Conservation (phyloP, 2,888 invertebrate genomes). For the Hermaeophaga mercurialis region DNA sequence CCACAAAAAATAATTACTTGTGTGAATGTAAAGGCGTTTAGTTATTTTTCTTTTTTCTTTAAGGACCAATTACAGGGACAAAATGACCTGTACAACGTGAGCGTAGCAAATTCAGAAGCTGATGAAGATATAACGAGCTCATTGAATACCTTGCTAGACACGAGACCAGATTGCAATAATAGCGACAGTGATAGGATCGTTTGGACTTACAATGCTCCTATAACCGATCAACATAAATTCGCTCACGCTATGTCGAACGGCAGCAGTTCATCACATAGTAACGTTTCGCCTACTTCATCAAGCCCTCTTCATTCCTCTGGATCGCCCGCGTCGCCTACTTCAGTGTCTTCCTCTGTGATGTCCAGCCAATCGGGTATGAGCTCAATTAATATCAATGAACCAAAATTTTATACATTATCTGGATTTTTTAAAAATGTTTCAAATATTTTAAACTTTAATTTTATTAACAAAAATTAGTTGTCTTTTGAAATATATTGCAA, state of each 20-base stretch:
- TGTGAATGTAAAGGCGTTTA: too few species aligned
- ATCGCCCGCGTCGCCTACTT: slow-evolving; percentile 79
- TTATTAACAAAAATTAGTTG: too few species aligned
- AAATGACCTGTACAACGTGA: slow-evolving; percentile 72
- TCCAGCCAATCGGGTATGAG: slow-evolving; percentile 69
- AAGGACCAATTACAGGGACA: slow-evolving; percentile 85
- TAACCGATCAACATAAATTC: slow-evolving; percentile 59
- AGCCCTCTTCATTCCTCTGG: slow-evolving; percentile 68
- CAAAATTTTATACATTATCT: too few species aligned
- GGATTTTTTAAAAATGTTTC: too few species aligned
- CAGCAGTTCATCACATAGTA: slow-evolving; percentile 65
- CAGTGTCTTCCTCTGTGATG: slow-evolving; percentile 87
- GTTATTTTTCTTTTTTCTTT: not conserved
- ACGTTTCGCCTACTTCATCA: slow-evolving; percentile 79
- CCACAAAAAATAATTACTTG: too few species aligned
- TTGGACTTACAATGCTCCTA: slow-evolving; percentile 92
- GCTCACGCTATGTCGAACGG: slow-evolving; percentile 66
- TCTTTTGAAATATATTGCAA: too few species aligned
- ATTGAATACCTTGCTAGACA: slow-evolving; percentile 86
- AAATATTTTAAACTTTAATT: too few species aligned
- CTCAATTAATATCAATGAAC: too few species aligned
- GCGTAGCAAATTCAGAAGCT: slow-evolving; percentile 87
- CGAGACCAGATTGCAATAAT: slow-evolving; percentile 51
- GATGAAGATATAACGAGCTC: slow-evolving; percentile 95
- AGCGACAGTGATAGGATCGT: slow-evolving; percentile 67